These are phyloP conservation scores for Pyrocephalus nanus DNA, from an alignment of 2,797 vertebrate genomes.

Conservation along the genomic window DNA sequence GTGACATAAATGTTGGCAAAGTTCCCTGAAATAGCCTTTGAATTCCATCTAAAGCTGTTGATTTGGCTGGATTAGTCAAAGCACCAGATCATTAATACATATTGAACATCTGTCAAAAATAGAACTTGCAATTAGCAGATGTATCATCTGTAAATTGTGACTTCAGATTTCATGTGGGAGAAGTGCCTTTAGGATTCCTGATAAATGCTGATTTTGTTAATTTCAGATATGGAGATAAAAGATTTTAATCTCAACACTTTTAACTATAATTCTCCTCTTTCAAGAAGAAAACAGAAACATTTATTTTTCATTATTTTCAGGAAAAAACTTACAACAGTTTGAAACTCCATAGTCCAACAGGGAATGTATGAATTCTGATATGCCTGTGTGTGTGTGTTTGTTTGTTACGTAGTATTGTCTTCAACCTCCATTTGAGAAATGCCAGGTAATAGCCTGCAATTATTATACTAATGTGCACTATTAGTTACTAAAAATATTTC, in stretches of 20 bases:
- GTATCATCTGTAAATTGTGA: conserved; percentile 46
- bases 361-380: not conserved
- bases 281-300: conserved; percentile 15
- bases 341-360: not conserved
- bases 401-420: not conserved
- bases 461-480: not conserved
- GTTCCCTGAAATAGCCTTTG: conserved; percentile 72
- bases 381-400: not conserved
- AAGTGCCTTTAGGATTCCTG: conserved; percentile 38
- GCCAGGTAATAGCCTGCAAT: not conserved
- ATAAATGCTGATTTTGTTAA: conserved; percentile 12
- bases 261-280: not conserved
- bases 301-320: not conserved
- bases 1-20: conserved; percentile 64
- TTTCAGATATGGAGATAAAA: conserved; percentile 30
- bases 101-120: conserved; percentile 80
- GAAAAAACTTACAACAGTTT: not conserved
- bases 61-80: conserved; percentile 77
- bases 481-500: not conserved
- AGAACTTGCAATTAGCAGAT: conserved; percentile 76
- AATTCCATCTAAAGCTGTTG: conserved; percentile 71
- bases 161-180: conserved; percentile 31
- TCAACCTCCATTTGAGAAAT: not conserved
- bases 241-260: not conserved
- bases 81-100: conserved; percentile 74